Conservation (phyloP, 2,113 vertebrate species). For the Calyptomena viridis region DNA sequence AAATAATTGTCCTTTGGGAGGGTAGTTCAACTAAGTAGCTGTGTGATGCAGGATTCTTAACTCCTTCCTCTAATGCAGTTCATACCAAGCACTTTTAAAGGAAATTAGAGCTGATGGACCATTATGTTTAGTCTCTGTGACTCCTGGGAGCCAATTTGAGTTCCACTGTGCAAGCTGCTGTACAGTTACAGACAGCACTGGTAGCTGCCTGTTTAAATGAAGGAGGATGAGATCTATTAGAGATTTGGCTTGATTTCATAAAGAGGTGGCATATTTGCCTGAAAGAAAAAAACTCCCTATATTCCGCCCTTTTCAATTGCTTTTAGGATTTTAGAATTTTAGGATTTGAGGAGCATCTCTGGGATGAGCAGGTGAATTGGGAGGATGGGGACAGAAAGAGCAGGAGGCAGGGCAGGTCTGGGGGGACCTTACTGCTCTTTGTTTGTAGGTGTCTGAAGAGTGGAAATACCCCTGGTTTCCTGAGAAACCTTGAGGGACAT, state of each 20-base stretch:
- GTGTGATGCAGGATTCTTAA: not conserved
- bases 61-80: not conserved
- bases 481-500: not conserved
- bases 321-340: too few relatives aligned
- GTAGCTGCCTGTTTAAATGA: not conserved
- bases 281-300: not conserved
- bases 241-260: not conserved
- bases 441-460: not conserved
- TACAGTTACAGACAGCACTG: not conserved
- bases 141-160: slow-evolving; percentile 10
- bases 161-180: not conserved
- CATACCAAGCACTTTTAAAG: not conserved
- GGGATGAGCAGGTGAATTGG: not conserved
- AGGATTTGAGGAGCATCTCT: fast-evolving
- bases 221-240: not conserved
- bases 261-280: not conserved
- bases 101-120: slow-evolving; percentile 31
- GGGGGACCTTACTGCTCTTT: not conserved
- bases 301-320: not conserved
- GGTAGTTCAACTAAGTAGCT: not conserved
- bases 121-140: not conserved
- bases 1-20: not conserved
- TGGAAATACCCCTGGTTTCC: not conserved
- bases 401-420: not conserved
- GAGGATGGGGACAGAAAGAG: not conserved